Conservation (phyloP, 2,113 vertebrate genomes). For the Coptodon rendalli region DNA sequence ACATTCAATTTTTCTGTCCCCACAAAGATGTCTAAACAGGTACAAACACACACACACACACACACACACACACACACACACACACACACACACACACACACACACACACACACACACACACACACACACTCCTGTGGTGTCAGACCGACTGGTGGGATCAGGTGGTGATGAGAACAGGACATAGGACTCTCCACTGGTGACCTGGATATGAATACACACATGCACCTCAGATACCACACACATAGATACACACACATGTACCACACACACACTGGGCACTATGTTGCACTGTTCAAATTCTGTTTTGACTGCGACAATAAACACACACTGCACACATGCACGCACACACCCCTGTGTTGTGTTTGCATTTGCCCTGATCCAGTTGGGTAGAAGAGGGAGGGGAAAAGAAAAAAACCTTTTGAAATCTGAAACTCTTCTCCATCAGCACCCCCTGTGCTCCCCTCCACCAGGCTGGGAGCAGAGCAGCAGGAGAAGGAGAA, state of each 20-base stretch:
- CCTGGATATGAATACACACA: neutral
- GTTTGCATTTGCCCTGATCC: constrained; percentile 50
- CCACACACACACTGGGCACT: neutral
- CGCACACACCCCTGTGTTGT: constrained; percentile 4
- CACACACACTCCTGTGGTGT: neutral
- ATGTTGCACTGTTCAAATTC: constrained; percentile 7
- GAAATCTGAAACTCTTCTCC: constrained; percentile 58
- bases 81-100: neutral
- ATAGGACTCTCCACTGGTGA: constrained; percentile 5
- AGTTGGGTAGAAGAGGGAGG: neutral
- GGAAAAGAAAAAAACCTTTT: constrained; percentile 26
- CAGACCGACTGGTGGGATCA: constrained; percentile 35
- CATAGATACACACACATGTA: neutral
- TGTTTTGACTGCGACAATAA: constrained; percentile 3
- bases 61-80: neutral
- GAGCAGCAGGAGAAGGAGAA: constrained; percentile 50
- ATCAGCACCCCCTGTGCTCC: constrained; percentile 44
- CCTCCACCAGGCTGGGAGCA: constrained; percentile 24
- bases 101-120: neutral
- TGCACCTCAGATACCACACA: neutral
- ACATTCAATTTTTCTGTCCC: too few species aligned
- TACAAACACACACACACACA: neutral
- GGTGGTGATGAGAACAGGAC: constrained; percentile 43
- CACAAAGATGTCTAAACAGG: too few species aligned
- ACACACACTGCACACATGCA: neutral